A percentile compares a stretch with the other conserved stretches of the same genome.
phyloP scores from a whole-genome alignment of 35 echinoderm and acorn worm genomes.

The Chiridota heheva region DNA sequence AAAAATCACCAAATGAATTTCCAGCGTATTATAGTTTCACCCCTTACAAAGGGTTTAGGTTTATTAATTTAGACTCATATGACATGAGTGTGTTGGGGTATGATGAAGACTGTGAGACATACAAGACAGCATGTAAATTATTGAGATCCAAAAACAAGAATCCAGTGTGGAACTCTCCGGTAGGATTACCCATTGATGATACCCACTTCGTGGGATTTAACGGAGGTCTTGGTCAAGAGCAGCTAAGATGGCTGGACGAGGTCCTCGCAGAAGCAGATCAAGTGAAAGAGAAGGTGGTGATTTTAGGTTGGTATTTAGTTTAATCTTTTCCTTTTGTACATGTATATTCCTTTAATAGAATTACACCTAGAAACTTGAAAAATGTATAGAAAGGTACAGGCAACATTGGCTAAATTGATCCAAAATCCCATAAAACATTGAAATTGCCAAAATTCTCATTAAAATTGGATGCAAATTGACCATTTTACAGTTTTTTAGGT shows the following conservation, averaged over 20 bases:
- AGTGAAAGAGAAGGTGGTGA: conserved; percentile 43
- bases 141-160: conserved; percentile 41
- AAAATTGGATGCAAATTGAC: no score
- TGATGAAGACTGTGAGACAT: conserved; percentile 7
- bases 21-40: conserved; percentile 32
- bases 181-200: conserved; percentile 3
- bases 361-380: not conserved
- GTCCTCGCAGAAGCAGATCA: conserved; percentile 53
- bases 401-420: no score
- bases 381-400: no score
- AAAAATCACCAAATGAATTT: no score
- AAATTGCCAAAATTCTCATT: no score
- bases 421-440: no score
- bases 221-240: conserved; percentile 56
- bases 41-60: conserved; percentile 4
- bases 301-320: conserved; percentile 22
- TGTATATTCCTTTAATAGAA: not conserved
- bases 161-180: conserved; percentile 50
- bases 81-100: conserved; percentile 54
- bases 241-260: conserved; percentile 69
- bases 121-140: conserved; percentile 20
- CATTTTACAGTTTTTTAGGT: no score
- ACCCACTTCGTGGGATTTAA: conserved; percentile 41
- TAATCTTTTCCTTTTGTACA: not conserved
- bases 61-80: conserved; percentile 47